Evolutionary conservation across 2,113 vertebrate genomes (phyloP), one percentile per base, ranked within the genome.

Genomic region (Ancistrus triradiatus): DNA sequence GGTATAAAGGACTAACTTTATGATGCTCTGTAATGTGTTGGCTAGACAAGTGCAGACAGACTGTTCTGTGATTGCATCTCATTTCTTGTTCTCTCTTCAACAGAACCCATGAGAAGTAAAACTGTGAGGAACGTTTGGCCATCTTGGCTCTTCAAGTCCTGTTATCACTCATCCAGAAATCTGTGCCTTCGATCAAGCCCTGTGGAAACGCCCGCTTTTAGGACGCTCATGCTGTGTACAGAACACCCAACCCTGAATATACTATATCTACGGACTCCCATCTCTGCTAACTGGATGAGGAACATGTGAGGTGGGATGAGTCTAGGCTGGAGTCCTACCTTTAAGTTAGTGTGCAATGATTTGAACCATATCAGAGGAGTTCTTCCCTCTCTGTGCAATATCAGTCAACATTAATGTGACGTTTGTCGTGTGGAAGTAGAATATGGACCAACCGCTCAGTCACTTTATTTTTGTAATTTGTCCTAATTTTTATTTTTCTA

Each of bases 401-500:
- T 79, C 72, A 53, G 61, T 77, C 42, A 9, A 68, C 72, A 46
- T 78, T 65, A 65, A 28, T 62, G 76, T 84, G 68, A 79, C 48
- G 62, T 64, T n/a, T 72, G 68, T 83, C 68, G 7, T 72, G 77
- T 81, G 79, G 80, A 78, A 60, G 67, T 75, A 63, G 70, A 84
- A 72, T 73, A 35, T 71, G 74, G 74, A 81, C 42, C 21, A 2
- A 73, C 74, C 59, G 63, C 35, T 68, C 48, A 77, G 70, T 81
- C 68, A 63, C 42, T 82, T 84, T 85, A 85, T 87, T 87, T 88
- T 86, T 85, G 66, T 85, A 86, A 83, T 31, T 78, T 80, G 74
- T 77, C 80, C 79, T 84, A 74, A 81, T 81, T 80, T 84, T 61
- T 86, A 88, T 88, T 88, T 88, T 88, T 86, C 79, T 88, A 85